These are phyloP conservation scores for Sisor rabdophorus DNA, from an alignment of 2,113 vertebrate species.

Conservation along the genomic window DNA sequence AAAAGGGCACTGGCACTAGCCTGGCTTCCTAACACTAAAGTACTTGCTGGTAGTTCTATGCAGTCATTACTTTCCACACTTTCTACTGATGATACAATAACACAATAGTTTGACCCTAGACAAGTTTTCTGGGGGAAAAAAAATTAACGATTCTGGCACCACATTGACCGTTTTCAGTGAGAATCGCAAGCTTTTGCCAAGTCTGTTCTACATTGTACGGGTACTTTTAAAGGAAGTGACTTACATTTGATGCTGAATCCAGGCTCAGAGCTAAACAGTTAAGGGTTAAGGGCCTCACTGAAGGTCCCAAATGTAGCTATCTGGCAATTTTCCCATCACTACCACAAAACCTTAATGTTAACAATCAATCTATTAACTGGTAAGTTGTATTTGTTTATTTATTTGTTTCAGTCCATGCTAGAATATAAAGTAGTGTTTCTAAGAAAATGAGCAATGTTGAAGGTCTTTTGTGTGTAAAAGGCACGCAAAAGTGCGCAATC, in stretches of 20 bases:
- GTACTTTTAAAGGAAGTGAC: conserved; percentile 5
- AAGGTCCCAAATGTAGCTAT: conserved; percentile 12
- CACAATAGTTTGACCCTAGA: conserved; percentile 28
- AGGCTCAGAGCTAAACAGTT: conserved; percentile 1
- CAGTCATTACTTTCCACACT: conserved; percentile 18
- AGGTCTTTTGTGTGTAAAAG: conserved; percentile 48
- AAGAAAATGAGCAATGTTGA: conserved; percentile 14
- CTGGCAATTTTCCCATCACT: conserved; percentile 13
- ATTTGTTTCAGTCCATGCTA: not conserved
- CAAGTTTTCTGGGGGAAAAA: not conserved
- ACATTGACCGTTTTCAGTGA: conserved; percentile 7
- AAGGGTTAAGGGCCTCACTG: not conserved
- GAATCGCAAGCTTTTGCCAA: conserved; percentile 13
- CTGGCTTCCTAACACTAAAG: conserved; percentile 40
- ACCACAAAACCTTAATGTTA: conserved; percentile 4
- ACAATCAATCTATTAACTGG: conserved; percentile 10
- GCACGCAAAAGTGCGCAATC: conserved; percentile 49
- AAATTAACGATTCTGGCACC: conserved; percentile 2
- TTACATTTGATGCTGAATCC: conserved; percentile 11
- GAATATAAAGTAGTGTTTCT: conserved; percentile 11
- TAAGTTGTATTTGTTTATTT: not conserved
- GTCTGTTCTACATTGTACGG: conserved; percentile 12
- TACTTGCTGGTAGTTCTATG: conserved; percentile 22
- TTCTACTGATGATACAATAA: conserved; percentile 18
- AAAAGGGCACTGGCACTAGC: conserved; percentile 37